These are phyloP conservation scores for Aegithalos caudatus DNA, from an alignment of 2,113 vertebrate species.

Conservation along the genomic window DNA sequence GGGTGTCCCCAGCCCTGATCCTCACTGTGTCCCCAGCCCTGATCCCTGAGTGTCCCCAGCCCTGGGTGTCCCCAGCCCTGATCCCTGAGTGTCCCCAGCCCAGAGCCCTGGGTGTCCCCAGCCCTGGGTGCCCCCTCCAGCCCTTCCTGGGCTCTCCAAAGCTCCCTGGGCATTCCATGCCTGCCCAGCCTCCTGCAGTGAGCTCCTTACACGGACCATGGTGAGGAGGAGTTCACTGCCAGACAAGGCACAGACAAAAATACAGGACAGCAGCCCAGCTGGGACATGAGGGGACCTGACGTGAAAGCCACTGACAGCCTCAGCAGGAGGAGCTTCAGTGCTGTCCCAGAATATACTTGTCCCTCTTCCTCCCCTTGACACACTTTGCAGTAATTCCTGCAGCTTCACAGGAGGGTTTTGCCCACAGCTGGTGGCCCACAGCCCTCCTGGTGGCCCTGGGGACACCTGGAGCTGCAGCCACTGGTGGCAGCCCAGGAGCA, in stretches of 20 bases:
- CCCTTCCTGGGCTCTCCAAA: accelerated
- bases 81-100: not conserved
- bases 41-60: not conserved
- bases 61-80: not conserved
- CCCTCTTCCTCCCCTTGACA: not conserved
- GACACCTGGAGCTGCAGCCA: accelerated
- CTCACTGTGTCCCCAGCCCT: not conserved
- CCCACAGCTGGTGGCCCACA: not conserved
- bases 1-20: not conserved
- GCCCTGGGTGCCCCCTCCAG: not conserved
- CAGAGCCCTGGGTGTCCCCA: not conserved
- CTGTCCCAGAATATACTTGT: not conserved
- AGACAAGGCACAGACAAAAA: not conserved
- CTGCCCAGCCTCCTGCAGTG: not conserved
- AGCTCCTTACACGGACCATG: accelerated
- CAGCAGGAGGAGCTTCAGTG: not conserved
- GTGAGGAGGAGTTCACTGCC: not conserved
- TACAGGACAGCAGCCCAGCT: not conserved
- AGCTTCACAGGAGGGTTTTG: not conserved
- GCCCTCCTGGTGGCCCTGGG: not conserved
- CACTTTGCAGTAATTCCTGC: no score
- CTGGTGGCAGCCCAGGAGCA: not conserved
- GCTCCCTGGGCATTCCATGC: not conserved
- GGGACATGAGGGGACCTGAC: not conserved
- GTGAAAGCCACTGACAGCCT: not conserved